Percentiles rank a stretch among this genome's conserved stretches.
Evolutionary conservation across 2,888 invertebrate species (phyloP).

Genomic region (Eupeodes luniger): DNA sequence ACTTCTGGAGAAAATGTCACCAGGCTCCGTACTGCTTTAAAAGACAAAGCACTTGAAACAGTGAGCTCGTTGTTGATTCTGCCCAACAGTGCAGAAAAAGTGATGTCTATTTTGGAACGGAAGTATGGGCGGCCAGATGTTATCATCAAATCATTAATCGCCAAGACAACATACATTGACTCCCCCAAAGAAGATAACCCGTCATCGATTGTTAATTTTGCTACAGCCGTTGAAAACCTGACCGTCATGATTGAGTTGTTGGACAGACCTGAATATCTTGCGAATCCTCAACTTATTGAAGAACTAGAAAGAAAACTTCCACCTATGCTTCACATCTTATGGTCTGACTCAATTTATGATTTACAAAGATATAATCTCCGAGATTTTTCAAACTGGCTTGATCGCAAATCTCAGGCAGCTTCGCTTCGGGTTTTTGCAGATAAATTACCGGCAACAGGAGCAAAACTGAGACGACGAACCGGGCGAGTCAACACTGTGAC

Average conservation of each 20-base stretch:
- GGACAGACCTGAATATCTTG: not conserved
- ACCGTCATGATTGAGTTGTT: constrained; percentile 5
- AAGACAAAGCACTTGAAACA: constrained; percentile 7
- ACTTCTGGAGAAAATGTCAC: not conserved
- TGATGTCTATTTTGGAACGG: constrained; percentile 4
- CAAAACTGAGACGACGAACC: not conserved
- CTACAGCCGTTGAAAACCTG: not conserved
- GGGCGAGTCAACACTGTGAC: not conserved
- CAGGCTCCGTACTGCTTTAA: not conserved
- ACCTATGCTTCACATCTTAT: constrained; percentile 21
- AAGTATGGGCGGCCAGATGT: not conserved
- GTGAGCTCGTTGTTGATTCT: not conserved
- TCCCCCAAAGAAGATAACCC: constrained; percentile 23
- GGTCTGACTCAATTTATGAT: constrained; percentile 11
- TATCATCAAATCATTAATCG: not conserved
- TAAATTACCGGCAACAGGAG: not conserved
- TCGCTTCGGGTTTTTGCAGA: not conserved
- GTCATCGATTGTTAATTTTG: constrained; percentile 20
- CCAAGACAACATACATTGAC: not conserved
- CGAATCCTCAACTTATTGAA: not conserved
- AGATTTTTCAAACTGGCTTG: constrained; percentile 9
- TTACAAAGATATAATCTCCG: not conserved
- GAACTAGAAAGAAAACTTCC: constrained; percentile 5
- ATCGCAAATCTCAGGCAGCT: constrained; percentile 8
- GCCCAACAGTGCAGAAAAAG: not conserved